Base-by-base conservation (phyloP, 2,113 vertebrate genomes). In the Cettia cetti region DNA sequence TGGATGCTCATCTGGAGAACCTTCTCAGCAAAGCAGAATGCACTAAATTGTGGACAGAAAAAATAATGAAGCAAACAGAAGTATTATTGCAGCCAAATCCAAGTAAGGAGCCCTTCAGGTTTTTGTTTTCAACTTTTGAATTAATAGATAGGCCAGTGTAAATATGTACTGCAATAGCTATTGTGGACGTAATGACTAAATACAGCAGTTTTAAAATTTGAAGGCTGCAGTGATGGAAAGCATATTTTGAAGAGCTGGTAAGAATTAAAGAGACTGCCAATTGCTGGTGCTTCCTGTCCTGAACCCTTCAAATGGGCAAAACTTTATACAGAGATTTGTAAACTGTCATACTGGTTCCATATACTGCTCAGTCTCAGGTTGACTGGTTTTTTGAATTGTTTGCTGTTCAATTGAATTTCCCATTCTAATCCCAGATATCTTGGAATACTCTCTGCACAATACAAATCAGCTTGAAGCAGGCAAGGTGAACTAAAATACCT, bases 1-100 rank as follows among this genome's bases (percentile, higher is more conserved):
- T 99, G 97, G 99, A 99, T 96, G 99, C 99, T 91, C 99, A 99
- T 92, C 96, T 99, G 97, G 99, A 99, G 97, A 99, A 99, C 89
- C 99, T 99, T 53, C 97, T 99, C 92, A 97, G 97, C 96, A 98
- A 99, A 98, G 99, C 99, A 87, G 99, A 99, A 97, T 98, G 98
- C 97, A 99, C 99, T 91, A 99, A 99, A 97, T 95, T 98, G 81
- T 99, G 99, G 99, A 99, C 99, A 63, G 99, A 99, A 92, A 99
- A 98, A 98, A 99, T 99, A 79, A 98, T 99, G 98, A 99, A 99
- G 92, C 99, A 99, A 97, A 99, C 99, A 17, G 99, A 99, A 95
- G 99, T 99, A 18, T 96, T 99, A 85, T 76, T 99, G 80, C 99
- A 99, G 92, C 99, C 99, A 95, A 99, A 99, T 97, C 99, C 99